phyloP scores from a whole-genome alignment of 2,113 vertebrate species.

The Ptyas mucosa region DNA sequence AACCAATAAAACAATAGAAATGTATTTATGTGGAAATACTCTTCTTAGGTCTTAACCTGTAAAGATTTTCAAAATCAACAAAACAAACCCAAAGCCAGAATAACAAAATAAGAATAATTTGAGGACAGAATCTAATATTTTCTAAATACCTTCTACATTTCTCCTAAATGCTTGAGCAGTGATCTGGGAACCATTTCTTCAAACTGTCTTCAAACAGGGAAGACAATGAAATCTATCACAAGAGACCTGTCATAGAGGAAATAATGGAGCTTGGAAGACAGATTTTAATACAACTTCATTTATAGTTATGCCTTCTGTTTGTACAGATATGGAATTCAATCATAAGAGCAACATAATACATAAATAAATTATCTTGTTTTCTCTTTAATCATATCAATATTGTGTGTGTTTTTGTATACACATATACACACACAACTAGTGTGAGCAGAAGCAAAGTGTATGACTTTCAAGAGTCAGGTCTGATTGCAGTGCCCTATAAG shows the following conservation, averaged over 20 bases:
- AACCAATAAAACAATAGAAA: neutral
- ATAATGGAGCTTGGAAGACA: neutral
- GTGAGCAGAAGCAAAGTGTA: neutral
- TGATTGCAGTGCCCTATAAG: neutral
- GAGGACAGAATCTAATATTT: neutral
- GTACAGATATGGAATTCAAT: neutral
- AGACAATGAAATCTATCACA: neutral
- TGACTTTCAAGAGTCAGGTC: neutral
- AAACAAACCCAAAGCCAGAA: neutral
- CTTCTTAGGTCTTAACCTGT: neutral
- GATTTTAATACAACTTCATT: neutral
- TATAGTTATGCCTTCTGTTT: neutral
- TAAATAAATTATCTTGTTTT: neutral
- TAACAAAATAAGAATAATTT: neutral
- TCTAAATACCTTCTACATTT: neutral
- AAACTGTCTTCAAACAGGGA: neutral
- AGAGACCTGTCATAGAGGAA: neutral
- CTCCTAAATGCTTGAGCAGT: neutral
- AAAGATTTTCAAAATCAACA: neutral
- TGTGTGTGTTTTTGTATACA: neutral
- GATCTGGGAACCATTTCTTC: neutral
- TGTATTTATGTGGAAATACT: neutral
- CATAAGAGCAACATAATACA: neutral
- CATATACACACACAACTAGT: neutral
- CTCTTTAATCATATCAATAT: neutral